phyloP scores from a whole-genome alignment of 2,113 vertebrate species.

The Alosa alosa region DNA sequence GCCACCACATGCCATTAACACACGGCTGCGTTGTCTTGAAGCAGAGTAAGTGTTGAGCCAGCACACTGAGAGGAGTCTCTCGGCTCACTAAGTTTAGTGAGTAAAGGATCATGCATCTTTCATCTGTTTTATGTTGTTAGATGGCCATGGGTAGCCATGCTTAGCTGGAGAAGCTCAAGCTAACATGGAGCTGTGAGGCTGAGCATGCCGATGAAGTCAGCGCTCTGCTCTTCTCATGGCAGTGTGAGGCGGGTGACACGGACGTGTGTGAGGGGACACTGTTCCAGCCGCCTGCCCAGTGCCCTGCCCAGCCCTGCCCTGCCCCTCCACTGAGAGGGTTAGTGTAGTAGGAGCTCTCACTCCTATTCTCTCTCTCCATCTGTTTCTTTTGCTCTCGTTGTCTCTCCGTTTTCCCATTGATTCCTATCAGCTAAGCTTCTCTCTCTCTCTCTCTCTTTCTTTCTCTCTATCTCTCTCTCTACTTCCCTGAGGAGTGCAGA shows the following conservation, averaged over 20 bases:
- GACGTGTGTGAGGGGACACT: neutral
- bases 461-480: constrained; percentile 21
- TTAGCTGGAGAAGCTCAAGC: neutral
- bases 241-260: constrained; percentile 5
- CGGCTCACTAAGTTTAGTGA: neutral
- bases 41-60: neutral
- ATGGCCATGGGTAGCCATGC: neutral
- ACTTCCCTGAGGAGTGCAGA: constrained; percentile 19
- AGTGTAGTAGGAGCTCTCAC: constrained; percentile 25
- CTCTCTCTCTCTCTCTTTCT: constrained; percentile 1
- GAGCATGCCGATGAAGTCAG: neutral
- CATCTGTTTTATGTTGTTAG: neutral
- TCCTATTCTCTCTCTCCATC: neutral
- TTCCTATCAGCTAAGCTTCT: neutral
- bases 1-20: neutral
- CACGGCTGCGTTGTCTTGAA: neutral
- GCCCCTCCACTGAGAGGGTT: constrained; percentile 33
- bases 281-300: neutral
- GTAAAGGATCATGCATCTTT: neutral
- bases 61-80: neutral
- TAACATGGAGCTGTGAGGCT: neutral
- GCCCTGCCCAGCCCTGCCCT: neutral
- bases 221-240: neutral
- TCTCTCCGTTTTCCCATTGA: neutral
- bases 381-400: neutral